A percentile compares a stretch with the other conserved stretches of the same genome.
Conservation (phyloP, 1,140 invertebrate species). For the Batillaria attramentaria region DNA sequence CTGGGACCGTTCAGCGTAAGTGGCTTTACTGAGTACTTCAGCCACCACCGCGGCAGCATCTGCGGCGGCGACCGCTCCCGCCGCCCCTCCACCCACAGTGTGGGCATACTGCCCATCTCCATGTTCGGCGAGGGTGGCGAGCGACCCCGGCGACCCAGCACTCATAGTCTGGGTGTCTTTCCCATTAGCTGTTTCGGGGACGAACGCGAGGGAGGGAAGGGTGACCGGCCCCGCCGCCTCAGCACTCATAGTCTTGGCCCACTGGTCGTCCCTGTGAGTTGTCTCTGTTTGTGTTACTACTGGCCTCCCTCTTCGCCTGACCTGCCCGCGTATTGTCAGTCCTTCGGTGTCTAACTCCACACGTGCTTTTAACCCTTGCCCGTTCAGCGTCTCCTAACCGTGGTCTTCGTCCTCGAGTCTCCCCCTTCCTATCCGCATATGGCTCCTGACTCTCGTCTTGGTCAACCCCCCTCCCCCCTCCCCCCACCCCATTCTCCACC, state of each 20-base stretch:
- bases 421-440: too few relatives aligned
- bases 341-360: too few relatives aligned
- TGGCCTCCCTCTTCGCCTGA: not conserved
- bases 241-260: constrained; percentile 62
- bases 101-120: constrained; percentile 63
- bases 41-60: constrained; percentile 46
- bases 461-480: too few relatives aligned
- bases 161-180: constrained; percentile 65
- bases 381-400: too few relatives aligned
- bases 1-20: constrained; percentile 65
- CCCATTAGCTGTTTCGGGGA: constrained; percentile 59
- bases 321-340: not conserved
- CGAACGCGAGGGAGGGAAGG: constrained; percentile 42
- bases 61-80: constrained; percentile 36
- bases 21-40: constrained; percentile 60
- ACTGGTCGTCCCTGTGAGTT: constrained; percentile 61
- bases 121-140: constrained; percentile 65
- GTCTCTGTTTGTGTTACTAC: constrained; percentile 12
- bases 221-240: constrained; percentile 53
- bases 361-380: not conserved
- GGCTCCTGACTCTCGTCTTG: too few relatives aligned
- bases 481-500: too few relatives aligned
- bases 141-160: constrained; percentile 61
- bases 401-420: too few relatives aligned
- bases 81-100: constrained; percentile 63